phyloP scores from a whole-genome alignment of 1,140 invertebrate species.

The Drosophila parabipectinata region DNA sequence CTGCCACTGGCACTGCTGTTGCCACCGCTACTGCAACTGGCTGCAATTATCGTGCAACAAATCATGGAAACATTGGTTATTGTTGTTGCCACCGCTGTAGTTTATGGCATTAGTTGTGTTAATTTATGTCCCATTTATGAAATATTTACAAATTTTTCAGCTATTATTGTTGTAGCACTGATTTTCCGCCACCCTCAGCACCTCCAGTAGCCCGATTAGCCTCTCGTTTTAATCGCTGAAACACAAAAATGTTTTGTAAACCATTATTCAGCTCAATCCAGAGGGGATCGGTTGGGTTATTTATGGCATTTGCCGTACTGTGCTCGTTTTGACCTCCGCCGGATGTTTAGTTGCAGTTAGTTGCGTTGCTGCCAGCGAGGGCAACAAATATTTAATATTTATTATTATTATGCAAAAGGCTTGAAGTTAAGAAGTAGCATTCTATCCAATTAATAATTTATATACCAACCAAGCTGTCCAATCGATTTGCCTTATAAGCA shows the following conservation, averaged over 20 bases:
- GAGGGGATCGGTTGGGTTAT: conserved; percentile 55
- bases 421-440: conserved; percentile 39
- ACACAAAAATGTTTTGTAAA: conserved; percentile 54
- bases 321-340: conserved; percentile 64
- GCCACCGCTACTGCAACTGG: conserved; percentile 53
- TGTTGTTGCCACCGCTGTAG: conserved; percentile 39
- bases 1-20: conserved; percentile 42
- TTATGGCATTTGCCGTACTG: conserved; percentile 55
- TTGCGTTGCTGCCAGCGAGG: conserved; percentile 16
- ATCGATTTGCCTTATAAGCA: background rate
- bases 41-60: conserved; percentile 77
- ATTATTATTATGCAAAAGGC: conserved; percentile 65
- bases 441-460: conserved; percentile 4
- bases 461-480: background rate
- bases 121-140: conserved; percentile 80
- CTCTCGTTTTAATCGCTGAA: conserved; percentile 50
- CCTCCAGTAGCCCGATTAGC: background rate
- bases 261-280: conserved; percentile 48
- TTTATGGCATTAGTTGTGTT: conserved; percentile 76
- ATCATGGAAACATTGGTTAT: conserved; percentile 64
- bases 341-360: conserved; percentile 77
- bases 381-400: conserved; percentile 43
- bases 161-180: conserved; percentile 55
- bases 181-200: conserved; percentile 13
- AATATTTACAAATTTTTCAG: conserved; percentile 80